Conservation (phyloP, 1,140 invertebrate species). For the Kradibia gibbosae region DNA sequence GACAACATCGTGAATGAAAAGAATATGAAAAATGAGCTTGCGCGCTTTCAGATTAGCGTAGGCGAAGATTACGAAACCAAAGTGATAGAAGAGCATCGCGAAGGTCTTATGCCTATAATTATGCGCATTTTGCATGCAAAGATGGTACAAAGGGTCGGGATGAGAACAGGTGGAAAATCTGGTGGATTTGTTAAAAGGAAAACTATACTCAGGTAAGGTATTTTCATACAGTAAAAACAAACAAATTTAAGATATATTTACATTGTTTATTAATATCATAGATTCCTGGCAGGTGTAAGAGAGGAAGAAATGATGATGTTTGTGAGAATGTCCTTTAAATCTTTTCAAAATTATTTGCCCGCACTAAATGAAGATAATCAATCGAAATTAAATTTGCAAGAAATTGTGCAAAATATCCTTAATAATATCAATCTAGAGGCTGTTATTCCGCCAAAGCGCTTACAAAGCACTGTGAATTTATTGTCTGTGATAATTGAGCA, state of each 20-base stretch:
- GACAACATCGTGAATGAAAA: slow-evolving; percentile 88
- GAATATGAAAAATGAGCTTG: slow-evolving; percentile 88
- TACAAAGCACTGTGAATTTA: slow-evolving; percentile 84
- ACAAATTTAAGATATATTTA: too few species aligned
- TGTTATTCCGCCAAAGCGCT: slow-evolving; percentile 80
- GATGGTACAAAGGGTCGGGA: slow-evolving; percentile 84
- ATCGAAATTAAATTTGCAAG: slow-evolving; percentile 59
- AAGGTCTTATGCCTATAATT: slow-evolving; percentile 84
- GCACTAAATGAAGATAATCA: slow-evolving; percentile 66
- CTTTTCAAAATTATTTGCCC: slow-evolving; percentile 79
- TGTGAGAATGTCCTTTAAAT: slow-evolving; percentile 86
- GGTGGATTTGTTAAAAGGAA: slow-evolving; percentile 80
- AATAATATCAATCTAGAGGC: slow-evolving; percentile 75
- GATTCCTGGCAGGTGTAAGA: slow-evolving; percentile 87
- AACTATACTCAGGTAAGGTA: slow-evolving; percentile 77
- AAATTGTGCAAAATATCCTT: slow-evolving; percentile 70
- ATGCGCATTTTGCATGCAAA: slow-evolving; percentile 92
- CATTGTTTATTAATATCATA: not conserved
- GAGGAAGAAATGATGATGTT: slow-evolving; percentile 86
- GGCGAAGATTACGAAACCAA: slow-evolving; percentile 79
- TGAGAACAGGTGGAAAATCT: slow-evolving; percentile 81
- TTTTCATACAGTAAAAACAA: too few species aligned
- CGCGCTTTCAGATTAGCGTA: slow-evolving; percentile 83
- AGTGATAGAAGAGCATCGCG: slow-evolving; percentile 82
- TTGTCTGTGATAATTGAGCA: slow-evolving; percentile 87